Conservation (phyloP, 2,888 invertebrate species). For the Nemotelus pantherinus region DNA sequence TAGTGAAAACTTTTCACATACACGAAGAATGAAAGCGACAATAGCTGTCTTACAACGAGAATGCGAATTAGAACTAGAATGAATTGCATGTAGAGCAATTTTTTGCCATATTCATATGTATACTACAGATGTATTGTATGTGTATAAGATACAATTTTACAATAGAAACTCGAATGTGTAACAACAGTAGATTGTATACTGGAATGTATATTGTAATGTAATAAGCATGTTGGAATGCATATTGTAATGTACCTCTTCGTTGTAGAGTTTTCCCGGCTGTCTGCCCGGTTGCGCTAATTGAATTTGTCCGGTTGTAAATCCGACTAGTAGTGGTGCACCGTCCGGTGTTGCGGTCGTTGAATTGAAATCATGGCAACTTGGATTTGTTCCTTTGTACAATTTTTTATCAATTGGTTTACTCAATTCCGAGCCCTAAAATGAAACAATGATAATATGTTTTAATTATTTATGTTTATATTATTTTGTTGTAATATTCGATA, state of each 20-base stretch:
- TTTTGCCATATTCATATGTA: too few relatives aligned
- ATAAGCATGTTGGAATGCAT: too few relatives aligned
- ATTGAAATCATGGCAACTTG: conserved; percentile 99
- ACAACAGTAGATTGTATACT: too few relatives aligned
- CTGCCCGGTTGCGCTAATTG: conserved; percentile 97
- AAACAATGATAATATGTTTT: conserved; percentile 43
- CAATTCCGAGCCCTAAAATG: conserved; percentile 86
- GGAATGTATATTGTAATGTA: too few relatives aligned
- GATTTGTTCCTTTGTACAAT: conserved; percentile 98
- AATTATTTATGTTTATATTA: conserved; percentile 40
- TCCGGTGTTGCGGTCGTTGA: conserved; percentile 81
- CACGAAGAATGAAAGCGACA: too few relatives aligned
- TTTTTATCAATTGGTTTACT: conserved; percentile 98
- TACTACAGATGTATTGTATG: too few relatives aligned
- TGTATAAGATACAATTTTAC: too few relatives aligned
- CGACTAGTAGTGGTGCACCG: conserved; percentile 90
- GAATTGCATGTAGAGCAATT: too few relatives aligned
- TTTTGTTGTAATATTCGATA: not conserved
- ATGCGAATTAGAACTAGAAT: too few relatives aligned
- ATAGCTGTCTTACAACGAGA: too few relatives aligned
- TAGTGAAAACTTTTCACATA: too few relatives aligned
- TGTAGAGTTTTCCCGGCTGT: conserved; percentile 94
- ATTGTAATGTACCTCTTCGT: conserved; percentile 84
- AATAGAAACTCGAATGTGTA: too few relatives aligned
- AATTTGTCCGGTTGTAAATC: conserved; percentile 98